Percentiles rank a stretch among this genome's conserved stretches.
These are phyloP conservation scores for Dinocampus coccinellae DNA, from an alignment of 2,888 invertebrate genomes.

Conservation along the genomic window DNA sequence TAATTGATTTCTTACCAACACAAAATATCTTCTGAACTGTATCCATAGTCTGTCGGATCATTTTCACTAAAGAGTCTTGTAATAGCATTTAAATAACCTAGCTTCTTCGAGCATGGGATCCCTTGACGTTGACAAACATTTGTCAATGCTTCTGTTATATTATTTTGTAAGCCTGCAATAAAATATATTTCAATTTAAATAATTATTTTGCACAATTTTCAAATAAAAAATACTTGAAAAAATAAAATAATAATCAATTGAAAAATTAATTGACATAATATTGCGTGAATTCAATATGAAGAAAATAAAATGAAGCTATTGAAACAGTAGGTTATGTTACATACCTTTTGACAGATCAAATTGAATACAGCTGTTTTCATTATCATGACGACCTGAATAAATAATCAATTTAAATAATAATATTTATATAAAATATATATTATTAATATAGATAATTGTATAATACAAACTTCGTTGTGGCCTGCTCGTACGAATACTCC, in stretches of 20 bases:
- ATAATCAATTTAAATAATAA: constrained; percentile 38
- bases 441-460: constrained; percentile 37
- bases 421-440: constrained; percentile 36
- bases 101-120: constrained; percentile 81
- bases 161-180: constrained; percentile 71
- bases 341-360: constrained; percentile 72
- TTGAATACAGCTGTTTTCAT: constrained; percentile 76
- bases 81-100: constrained; percentile 90
- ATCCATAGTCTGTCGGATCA: constrained; percentile 75
- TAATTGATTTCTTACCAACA: constrained; percentile 76
- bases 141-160: constrained; percentile 74
- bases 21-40: constrained; percentile 84
- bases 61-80: constrained; percentile 82
- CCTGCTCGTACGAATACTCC: constrained; percentile 69
- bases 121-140: constrained; percentile 75
- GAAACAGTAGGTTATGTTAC: constrained; percentile 58
- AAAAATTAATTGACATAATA: not conserved
- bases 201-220: not conserved
- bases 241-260: not conserved
- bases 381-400: constrained; percentile 67
- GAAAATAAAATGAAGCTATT: constrained; percentile 10
- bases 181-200: constrained; percentile 1
- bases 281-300: not conserved
- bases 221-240: not conserved
- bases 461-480: constrained; percentile 68